These are phyloP conservation scores for Machaerirhynchus nigripectus DNA, from an alignment of 2,113 vertebrate genomes.

Conservation along the genomic window DNA sequence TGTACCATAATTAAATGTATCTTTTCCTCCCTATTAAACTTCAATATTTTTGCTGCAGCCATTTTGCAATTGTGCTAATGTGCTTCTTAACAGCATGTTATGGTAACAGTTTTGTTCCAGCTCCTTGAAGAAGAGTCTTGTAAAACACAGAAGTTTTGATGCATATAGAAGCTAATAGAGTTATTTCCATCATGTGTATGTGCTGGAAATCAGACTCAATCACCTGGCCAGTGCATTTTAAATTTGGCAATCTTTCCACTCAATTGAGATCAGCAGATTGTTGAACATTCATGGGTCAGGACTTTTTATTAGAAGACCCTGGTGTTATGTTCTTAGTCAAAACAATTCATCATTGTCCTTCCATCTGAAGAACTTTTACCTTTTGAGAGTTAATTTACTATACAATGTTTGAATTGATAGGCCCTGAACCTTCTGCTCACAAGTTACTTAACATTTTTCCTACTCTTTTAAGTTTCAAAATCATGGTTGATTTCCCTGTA, in stretches of 20 bases:
- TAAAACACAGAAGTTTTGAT: background rate
- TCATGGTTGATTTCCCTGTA: conserved; percentile 34
- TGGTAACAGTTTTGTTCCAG: background rate
- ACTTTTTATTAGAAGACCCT: conserved; percentile 52
- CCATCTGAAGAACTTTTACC: conserved; percentile 14
- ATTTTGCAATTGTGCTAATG: background rate
- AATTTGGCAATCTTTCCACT: conserved; percentile 49
- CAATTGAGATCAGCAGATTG: conserved; percentile 48
- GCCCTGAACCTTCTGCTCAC: background rate
- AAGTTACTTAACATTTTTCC: conserved; percentile 37
- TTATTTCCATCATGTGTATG: conserved; percentile 29
- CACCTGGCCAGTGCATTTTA: conserved; percentile 31
- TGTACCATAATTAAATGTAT: background rate
- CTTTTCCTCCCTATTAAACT: background rate
- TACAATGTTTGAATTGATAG: conserved; percentile 9
- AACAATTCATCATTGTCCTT: conserved; percentile 47
- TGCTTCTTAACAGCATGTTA: background rate
- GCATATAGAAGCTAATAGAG: background rate
- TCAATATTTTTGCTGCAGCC: background rate
- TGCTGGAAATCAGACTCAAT: conserved; percentile 32
- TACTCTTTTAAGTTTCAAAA: conserved; percentile 4
- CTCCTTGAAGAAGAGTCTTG: background rate
- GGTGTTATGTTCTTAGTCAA: background rate
- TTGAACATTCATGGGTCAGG: conserved; percentile 41
- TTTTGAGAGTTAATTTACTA: conserved; percentile 54